Base-by-base conservation (phyloP, 2,888 invertebrate species). In the Drosophila mimetica region DNA sequence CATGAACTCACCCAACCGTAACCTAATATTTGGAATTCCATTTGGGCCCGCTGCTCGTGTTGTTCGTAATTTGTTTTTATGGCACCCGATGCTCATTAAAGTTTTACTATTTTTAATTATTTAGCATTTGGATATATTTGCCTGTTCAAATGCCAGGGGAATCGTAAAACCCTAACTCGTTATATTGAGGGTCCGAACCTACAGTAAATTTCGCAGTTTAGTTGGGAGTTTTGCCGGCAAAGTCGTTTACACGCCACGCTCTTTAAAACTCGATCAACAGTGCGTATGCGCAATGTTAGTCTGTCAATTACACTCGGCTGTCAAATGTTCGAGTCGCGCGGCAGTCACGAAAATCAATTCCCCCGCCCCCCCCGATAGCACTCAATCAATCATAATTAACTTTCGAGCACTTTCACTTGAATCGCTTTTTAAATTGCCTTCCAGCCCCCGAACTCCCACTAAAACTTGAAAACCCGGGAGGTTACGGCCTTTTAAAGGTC, bases 311-410 rank as follows among this genome's bases (percentile, higher is more conserved):
- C 70, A 71, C 41, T 18, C 42, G 64, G 34, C 57, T 72, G 70
- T 48, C 61, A 66, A 79, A 67, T 72, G 48, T 75, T 36, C 55
- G 58, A 71, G 42, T 70, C 50, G 30, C 50, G 30, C 4, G 36
- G 69, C 47, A 64, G 66, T 76, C 70, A 74, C 65, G 52, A 67
- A 78, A 84, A 76, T 81, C 75, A 83, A 84, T 81, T 71, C 65
- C 69, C 67, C 51, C 70, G 50, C 55, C 71, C 59, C 75, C 74
- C 70, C 70, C 54, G 71, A 70, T 76, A 64, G 74, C 64, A 78
- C 84, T 84, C 78, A 78, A 81, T 81, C 84, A 84, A 81, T 81
- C 81, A 81, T 84, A 81, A 81, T 81, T 78, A 83, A 80, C 64
- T 76, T 70, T 78, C 57, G 67, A 80, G 77, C 66, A 66, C 77